phyloP scores from a whole-genome alignment of 2,797 vertebrate genomes.

The Pelodytes ibericus region DNA sequence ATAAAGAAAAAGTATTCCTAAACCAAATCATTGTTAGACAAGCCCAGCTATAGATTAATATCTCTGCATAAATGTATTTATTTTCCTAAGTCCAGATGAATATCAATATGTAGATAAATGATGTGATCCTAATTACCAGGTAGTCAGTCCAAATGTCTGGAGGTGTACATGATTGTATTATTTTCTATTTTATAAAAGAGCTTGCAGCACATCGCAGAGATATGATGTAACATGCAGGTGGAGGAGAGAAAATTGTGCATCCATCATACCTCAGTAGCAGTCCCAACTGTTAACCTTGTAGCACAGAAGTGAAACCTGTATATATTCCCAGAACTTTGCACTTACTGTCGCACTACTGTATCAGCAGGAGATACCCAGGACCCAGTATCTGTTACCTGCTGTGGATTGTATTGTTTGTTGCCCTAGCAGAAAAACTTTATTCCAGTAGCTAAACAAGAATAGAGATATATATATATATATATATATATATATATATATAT shows the following conservation, averaged over 20 bases:
- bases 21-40: constrained; percentile 6
- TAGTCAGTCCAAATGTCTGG: not conserved
- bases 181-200: not conserved
- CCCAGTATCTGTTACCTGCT: constrained; percentile 31
- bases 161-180: not conserved
- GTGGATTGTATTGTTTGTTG: constrained; percentile 47
- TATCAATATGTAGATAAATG: not conserved
- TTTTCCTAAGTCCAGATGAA: not conserved
- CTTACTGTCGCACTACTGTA: constrained; percentile 53
- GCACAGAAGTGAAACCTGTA: constrained; percentile 45
- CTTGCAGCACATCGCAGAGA: constrained; percentile 1
- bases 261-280: constrained; percentile 31
- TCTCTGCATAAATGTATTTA: not conserved
- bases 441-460: constrained; percentile 31
- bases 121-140: not conserved
- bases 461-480: not conserved
- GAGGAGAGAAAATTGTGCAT: constrained; percentile 14
- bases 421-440: constrained; percentile 32
- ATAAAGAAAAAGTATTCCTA: constrained; percentile 10
- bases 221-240: not conserved
- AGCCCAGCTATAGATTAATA: not conserved
- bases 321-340: constrained; percentile 47
- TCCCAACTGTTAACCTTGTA: constrained; percentile 39
- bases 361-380: constrained; percentile 39
- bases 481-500: constrained; percentile 11